A percentile compares a stretch with the other conserved stretches of the same genome.
These are phyloP conservation scores for Steinernema hermaphroditum DNA, from an alignment of 2,888 invertebrate species.

Conservation along the genomic window DNA sequence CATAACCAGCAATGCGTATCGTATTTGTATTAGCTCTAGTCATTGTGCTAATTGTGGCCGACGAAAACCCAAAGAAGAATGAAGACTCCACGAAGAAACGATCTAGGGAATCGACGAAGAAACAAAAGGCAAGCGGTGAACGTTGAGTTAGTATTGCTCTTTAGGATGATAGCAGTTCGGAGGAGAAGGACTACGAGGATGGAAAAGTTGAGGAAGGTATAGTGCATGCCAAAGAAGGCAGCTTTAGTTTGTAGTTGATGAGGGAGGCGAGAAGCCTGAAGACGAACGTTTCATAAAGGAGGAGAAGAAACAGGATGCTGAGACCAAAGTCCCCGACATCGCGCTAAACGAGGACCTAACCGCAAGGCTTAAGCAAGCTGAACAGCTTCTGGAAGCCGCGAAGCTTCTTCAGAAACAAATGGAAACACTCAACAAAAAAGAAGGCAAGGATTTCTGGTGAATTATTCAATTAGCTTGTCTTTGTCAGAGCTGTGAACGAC, in stretches of 20 bases:
- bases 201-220: conserved; percentile 11
- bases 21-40: too few relatives aligned
- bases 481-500: conserved; percentile 2
- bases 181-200: background rate
- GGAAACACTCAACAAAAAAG: background rate
- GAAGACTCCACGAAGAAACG: too few relatives aligned
- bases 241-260: background rate
- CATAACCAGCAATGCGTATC: too few relatives aligned
- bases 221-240: too few relatives aligned
- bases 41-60: too few relatives aligned
- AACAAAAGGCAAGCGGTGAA: too few relatives aligned
- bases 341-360: background rate
- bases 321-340: background rate
- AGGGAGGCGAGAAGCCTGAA: background rate
- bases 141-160: too few relatives aligned
- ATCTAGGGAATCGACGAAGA: too few relatives aligned
- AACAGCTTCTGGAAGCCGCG: conserved; percentile 6
- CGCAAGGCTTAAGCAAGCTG: background rate
- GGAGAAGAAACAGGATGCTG: background rate
- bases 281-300: background rate
- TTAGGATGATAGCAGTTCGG: conserved; percentile 14
- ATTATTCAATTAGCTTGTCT: background rate
- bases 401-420: conserved; percentile 6
- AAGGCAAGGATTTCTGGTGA: background rate
- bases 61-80: too few relatives aligned